Evolutionary conservation across 2,113 vertebrate genomes (phyloP), one percentile per base, ranked within the genome.

Genomic region (Phainopepla nitens): DNA sequence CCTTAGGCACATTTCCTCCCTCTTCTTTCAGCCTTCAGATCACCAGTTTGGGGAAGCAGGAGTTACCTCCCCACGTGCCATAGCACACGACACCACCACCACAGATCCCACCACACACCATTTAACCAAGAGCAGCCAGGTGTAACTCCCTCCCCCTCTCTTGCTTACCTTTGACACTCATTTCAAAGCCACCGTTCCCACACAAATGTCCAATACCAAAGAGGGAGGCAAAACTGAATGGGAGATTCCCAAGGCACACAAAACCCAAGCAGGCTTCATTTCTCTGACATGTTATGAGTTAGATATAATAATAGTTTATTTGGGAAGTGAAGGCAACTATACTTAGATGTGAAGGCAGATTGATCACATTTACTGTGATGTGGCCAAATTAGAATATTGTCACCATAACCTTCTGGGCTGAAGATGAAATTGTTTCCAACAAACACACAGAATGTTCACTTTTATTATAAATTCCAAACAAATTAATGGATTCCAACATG

Each of bases 401-500:
- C 94, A 90, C 88, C 39, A 44, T 28, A 92, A 92, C 50, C n/a
- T 89, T 85, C 23, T 44, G 35, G 35, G 65, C 73, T 89, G 60
- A 53, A 82, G 36, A 66, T 35, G 23, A 70, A 75, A 65, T 47
- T 64, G 42, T 56, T 81, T 89, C 82, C 57, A 49, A 77, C 81
- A 94, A 94, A 71, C 42, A 45, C 85, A 70, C 28, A 88, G 44
- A 65, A 78, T 61, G 64, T 65, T 93, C 94, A 5, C 71, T 93
- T 94, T 76, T 88, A 94, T 72, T 72, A 94, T 87, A 95, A 96
- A 95, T 95, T 78, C 93, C 86, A 95, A 93, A 91, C 94, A 97
- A 97, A 98, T 97, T 96, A 97, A 98, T 96, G 89, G 95, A 97
- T 97, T 97, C 97, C 97, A 98, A 97, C 96, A 97, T 95, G 96